phyloP scores from a whole-genome alignment of 2,888 invertebrate species.

The Carcina quercana region DNA sequence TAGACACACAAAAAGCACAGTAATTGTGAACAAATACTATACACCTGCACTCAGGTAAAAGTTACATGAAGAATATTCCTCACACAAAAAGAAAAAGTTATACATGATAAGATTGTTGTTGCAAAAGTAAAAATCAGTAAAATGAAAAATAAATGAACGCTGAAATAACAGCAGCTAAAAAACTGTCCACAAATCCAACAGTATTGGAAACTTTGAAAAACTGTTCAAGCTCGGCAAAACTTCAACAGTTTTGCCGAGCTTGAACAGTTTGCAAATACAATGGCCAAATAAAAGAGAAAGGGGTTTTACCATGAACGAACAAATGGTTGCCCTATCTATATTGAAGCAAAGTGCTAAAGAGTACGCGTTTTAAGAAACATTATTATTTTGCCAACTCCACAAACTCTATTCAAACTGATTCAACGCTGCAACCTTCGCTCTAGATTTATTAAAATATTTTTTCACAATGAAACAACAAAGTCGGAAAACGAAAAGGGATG shows the following conservation, averaged over 20 bases:
- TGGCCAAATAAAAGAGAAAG: slow-evolving; percentile 1
- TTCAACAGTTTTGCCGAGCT: too few relatives aligned
- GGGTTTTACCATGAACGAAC: background rate
- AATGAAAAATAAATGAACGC: too few relatives aligned
- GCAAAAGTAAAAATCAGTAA: too few relatives aligned
- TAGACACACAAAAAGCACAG: too few relatives aligned
- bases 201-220: background rate
- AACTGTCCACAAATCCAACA: background rate
- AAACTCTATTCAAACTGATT: slow-evolving; percentile 13
- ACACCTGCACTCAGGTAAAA: too few relatives aligned
- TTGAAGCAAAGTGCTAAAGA: slow-evolving; percentile 13
- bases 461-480: slow-evolving; percentile 15
- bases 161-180: background rate
- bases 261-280: slow-evolving; percentile 5
- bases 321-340: slow-evolving; percentile 1
- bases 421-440: slow-evolving; percentile 12
- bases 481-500: slow-evolving; percentile 14
- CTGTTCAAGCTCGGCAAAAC: background rate
- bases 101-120: too few relatives aligned
- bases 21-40: too few relatives aligned
- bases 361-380: slow-evolving; percentile 15
- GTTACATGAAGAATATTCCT: too few relatives aligned
- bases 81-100: too few relatives aligned
- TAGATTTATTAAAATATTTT: slow-evolving; percentile 21
- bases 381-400: slow-evolving; percentile 16